Evolutionary conservation across 2,888 invertebrate genomes (phyloP).

Genomic region (Cephus runcator): DNA sequence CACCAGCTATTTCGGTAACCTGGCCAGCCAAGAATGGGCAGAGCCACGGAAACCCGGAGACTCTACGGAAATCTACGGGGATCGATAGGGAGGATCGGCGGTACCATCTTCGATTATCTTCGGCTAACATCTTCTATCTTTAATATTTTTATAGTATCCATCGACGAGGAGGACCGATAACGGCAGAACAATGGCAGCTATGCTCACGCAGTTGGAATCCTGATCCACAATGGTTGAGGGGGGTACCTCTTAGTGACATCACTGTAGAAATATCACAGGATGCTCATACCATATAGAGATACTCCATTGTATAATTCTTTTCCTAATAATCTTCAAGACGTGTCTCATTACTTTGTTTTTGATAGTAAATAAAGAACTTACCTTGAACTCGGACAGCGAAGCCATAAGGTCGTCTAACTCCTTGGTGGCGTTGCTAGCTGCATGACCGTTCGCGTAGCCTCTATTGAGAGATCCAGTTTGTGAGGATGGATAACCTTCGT

Average conservation of each 20-base stretch:
- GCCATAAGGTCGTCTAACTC: slow-evolving; percentile 97
- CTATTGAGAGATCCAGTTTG: slow-evolving; percentile 50
- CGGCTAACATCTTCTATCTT: not conserved
- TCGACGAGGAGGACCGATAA: not conserved
- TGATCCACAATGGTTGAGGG: not conserved
- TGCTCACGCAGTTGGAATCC: not conserved
- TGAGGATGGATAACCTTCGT: slow-evolving; percentile 49
- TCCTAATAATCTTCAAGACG: not conserved
- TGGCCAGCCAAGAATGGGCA: slow-evolving; percentile 65
- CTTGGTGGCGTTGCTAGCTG: slow-evolving; percentile 89
- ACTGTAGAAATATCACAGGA: not conserved
- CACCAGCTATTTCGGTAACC: slow-evolving; percentile 63
- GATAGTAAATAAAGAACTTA: slow-evolving; percentile 58
- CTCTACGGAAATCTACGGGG: slow-evolving; percentile 1
- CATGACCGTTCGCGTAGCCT: slow-evolving; percentile 54
- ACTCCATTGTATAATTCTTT: not conserved
- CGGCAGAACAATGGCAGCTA: not conserved
- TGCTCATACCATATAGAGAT: not conserved
- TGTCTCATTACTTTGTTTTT: not conserved
- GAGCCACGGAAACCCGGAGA: slow-evolving; percentile 34
- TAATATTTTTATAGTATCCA: not conserved
- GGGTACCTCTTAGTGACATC: not conserved
- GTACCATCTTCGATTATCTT: not conserved
- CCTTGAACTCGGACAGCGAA: slow-evolving; percentile 95
- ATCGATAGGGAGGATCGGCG: not conserved